A percentile compares a stretch with the other conserved stretches of the same genome.
Evolutionary conservation across 2,113 vertebrate species (phyloP).

Genomic region (Eulemur rufifrons): DNA sequence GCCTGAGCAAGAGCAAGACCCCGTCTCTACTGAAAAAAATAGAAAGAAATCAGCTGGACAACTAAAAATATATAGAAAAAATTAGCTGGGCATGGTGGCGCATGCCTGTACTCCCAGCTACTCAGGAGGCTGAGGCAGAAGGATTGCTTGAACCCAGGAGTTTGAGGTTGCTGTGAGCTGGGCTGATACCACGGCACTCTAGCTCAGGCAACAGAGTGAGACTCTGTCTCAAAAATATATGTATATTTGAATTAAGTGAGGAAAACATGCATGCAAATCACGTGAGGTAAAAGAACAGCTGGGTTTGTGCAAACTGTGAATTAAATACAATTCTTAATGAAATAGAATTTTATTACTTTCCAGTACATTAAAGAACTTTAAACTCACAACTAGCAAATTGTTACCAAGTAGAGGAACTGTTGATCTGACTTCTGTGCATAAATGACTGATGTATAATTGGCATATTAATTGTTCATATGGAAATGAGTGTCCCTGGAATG

Average conservation of each 20-base stretch:
- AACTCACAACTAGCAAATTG: conserved; percentile 42
- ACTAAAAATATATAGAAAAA: too few species aligned
- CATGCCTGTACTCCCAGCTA: too few species aligned
- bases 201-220: too few species aligned
- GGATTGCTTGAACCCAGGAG: too few species aligned
- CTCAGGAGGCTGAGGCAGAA: too few species aligned
- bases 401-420: conserved; percentile 30
- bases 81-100: too few species aligned
- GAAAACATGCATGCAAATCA: conserved; percentile 34
- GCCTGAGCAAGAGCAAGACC: too few species aligned
- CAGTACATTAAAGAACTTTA: conserved; percentile 19
- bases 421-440: conserved; percentile 31
- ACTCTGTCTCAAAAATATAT: too few species aligned
- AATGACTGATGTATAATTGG: conserved; percentile 50
- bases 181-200: too few species aligned
- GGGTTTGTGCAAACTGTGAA: conserved; percentile 11
- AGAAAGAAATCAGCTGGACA: too few species aligned
- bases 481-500: conserved; percentile 29
- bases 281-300: not conserved
- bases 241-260: not conserved
- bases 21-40: too few species aligned
- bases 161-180: too few species aligned
- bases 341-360: conserved; percentile 61
- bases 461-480: conserved; percentile 45
- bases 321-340: conserved; percentile 55